phyloP scores from a whole-genome alignment of 2,797 vertebrate species.

The Gila robusta region DNA sequence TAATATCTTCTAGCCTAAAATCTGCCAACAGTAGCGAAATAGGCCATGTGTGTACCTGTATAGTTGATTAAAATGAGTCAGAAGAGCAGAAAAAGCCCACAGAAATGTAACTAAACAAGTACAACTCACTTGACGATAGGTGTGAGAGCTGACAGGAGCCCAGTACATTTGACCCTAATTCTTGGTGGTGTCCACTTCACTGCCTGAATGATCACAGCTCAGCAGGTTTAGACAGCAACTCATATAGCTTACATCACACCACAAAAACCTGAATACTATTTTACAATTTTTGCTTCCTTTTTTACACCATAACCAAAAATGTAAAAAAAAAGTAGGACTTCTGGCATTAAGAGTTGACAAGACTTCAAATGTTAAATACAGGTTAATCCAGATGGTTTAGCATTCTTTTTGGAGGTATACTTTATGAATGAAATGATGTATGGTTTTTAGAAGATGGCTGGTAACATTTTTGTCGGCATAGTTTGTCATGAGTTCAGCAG shows the following conservation, averaged over 20 bases:
- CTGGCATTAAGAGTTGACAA: background rate
- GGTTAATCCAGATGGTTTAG: background rate
- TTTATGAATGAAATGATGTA: background rate
- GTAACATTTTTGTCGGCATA: constrained; percentile 77
- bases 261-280: background rate
- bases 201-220: constrained; percentile 67
- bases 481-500: constrained; percentile 76
- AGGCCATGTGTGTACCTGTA: background rate
- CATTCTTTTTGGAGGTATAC: background rate
- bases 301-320: background rate
- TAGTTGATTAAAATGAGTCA: background rate
- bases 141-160: constrained; percentile 77
- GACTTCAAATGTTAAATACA: background rate
- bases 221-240: background rate
- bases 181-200: constrained; percentile 71
- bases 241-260: background rate
- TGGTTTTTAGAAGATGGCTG: background rate
- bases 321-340: background rate
- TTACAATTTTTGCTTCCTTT: background rate
- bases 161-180: constrained; percentile 78
- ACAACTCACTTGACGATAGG: constrained; percentile 75
- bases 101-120: background rate
- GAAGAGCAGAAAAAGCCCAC: background rate
- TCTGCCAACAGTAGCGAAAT: background rate
- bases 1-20: background rate